These are phyloP conservation scores for Apis florea DNA, from an alignment of 1,140 invertebrate genomes.

Conservation along the genomic window DNA sequence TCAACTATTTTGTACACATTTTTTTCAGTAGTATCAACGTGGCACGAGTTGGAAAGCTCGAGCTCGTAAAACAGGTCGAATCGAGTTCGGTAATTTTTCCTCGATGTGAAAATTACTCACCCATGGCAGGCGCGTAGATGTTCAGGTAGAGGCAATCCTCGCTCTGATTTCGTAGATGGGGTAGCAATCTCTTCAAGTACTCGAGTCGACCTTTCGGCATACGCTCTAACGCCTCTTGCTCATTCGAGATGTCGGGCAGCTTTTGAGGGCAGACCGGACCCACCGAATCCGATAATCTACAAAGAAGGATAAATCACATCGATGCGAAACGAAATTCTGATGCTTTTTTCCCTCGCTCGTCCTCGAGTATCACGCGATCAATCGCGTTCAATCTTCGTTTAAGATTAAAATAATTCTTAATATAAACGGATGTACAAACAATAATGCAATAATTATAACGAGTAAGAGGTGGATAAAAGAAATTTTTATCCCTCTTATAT, in stretches of 20 bases:
- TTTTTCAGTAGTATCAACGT: too few species aligned
- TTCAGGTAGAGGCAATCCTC: slow-evolving; percentile 99
- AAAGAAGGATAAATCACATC: slow-evolving; percentile 42
- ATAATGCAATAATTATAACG: too few species aligned
- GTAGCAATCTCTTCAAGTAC: slow-evolving; percentile 90
- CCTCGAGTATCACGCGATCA: too few species aligned
- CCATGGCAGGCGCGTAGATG: slow-evolving; percentile 95
- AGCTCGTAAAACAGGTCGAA: neutral
- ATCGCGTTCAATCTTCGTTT: too few species aligned
- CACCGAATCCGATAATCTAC: slow-evolving; percentile 86
- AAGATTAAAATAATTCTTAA: too few species aligned
- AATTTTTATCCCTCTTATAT: too few species aligned
- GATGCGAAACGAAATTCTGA: neutral
- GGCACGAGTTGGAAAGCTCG: neutral
- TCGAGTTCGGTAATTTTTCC: neutral
- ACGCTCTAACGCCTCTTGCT: slow-evolving; percentile 88
- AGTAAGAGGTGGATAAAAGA: too few species aligned
- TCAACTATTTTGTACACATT: neutral
- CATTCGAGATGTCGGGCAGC: slow-evolving; percentile 91
- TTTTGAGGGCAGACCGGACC: slow-evolving; percentile 95
- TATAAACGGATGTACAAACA: too few species aligned
- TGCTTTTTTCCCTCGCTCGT: too few species aligned
- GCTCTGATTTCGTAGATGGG: slow-evolving; percentile 93
- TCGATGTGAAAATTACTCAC: slow-evolving; percentile 82
- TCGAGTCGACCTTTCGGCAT: slow-evolving; percentile 95